phyloP scores from a whole-genome alignment of 2,797 vertebrate genomes.

The Potorous gilbertii region DNA sequence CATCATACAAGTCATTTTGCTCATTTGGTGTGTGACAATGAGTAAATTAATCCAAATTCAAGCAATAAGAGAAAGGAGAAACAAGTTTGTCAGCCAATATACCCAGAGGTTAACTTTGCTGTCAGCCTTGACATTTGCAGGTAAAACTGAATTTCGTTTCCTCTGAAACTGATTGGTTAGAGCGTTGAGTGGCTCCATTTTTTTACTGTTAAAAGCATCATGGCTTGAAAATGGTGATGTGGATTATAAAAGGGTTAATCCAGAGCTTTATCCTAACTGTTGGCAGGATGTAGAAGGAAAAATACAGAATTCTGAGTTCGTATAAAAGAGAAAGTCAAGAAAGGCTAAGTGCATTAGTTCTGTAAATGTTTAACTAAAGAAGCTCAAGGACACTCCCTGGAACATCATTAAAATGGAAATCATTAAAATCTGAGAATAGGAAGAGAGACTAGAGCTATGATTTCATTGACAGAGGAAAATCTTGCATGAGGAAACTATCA shows the following conservation, averaged over 20 bases:
- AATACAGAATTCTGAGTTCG: background rate
- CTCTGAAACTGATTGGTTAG: background rate
- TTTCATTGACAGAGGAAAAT: background rate
- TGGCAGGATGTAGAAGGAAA: background rate
- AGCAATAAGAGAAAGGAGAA: background rate
- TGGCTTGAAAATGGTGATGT: background rate
- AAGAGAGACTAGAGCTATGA: background rate
- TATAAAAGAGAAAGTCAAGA: background rate
- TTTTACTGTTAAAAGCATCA: background rate
- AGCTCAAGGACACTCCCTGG: background rate
- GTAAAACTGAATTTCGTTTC: background rate
- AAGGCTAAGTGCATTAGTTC: background rate
- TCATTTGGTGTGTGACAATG: background rate
- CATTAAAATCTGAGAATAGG: background rate
- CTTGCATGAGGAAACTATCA: background rate
- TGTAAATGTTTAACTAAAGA: constrained; percentile 18
- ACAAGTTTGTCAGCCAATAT: background rate
- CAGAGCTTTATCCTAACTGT: background rate
- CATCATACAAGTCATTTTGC: background rate
- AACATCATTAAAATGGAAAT: constrained; percentile 19
- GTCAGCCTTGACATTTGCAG: constrained; percentile 14
- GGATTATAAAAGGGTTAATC: constrained; percentile 15
- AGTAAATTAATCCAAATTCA: background rate
- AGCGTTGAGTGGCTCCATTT: background rate
- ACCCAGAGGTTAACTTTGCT: background rate